Conservation (phyloP, 92 coral and sea anemone genomes). For the Siderastrea radians region DNA sequence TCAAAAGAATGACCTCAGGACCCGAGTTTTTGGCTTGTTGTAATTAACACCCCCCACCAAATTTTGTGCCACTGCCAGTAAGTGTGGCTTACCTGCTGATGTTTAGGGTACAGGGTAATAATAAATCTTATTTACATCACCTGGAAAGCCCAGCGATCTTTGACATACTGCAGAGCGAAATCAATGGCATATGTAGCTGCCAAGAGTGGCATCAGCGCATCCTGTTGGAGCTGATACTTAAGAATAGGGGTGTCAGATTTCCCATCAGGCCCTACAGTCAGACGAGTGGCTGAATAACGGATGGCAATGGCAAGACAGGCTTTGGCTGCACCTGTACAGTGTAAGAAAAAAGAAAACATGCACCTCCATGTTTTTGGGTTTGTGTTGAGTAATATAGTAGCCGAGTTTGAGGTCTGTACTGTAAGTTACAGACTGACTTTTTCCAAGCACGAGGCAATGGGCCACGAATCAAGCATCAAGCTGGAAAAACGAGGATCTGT, state of each 20-base stretch:
- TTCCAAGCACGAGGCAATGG: no score
- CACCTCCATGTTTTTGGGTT: no score
- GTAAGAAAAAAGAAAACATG: not conserved
- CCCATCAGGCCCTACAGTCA: slow-evolving; percentile 89
- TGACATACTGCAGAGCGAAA: slow-evolving; percentile 77
- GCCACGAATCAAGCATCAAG: no score
- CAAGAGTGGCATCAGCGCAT: slow-evolving; percentile 81
- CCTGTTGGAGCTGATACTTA: slow-evolving; percentile 84
- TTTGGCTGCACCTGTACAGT: slow-evolving; percentile 77
- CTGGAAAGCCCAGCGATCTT: slow-evolving; percentile 89
- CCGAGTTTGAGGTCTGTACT: no score
- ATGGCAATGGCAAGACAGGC: slow-evolving; percentile 80
- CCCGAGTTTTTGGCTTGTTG: no score
- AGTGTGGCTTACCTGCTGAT: not conserved
- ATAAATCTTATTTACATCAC: slow-evolving; percentile 1
- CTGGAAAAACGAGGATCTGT: no score
- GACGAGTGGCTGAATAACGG: slow-evolving; percentile 89
- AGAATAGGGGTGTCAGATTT: slow-evolving; percentile 85
- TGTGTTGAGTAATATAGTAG: no score
- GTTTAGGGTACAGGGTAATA: not conserved
- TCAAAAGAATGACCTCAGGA: no score
- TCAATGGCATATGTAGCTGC: slow-evolving; percentile 83
- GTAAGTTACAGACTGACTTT: no score
- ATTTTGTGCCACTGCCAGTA: no score
- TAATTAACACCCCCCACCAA: no score